Percentiles rank a stretch among this genome's conserved stretches.
Evolutionary conservation across 1,140 invertebrate genomes (phyloP).

Genomic region (Penaeus indicus): DNA sequence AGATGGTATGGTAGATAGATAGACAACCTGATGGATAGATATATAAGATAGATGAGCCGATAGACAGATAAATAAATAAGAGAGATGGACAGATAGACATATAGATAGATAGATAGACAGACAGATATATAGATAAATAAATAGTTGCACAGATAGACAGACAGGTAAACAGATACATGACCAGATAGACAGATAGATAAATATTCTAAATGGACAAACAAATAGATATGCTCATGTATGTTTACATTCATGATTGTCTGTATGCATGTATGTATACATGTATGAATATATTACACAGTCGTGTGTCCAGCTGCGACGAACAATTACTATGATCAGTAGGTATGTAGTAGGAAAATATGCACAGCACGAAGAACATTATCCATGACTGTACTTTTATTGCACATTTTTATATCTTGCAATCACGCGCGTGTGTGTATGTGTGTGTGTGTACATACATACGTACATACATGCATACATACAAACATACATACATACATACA

Average conservation of each 20-base stretch:
- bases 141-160: conserved; percentile 15
- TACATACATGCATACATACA: not conserved
- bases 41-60: too few relatives aligned
- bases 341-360: too few relatives aligned
- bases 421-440: too few relatives aligned
- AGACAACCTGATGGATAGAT: too few relatives aligned
- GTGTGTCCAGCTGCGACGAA: not conserved
- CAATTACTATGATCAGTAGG: too few relatives aligned
- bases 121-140: not conserved
- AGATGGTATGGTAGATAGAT: too few relatives aligned
- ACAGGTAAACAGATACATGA: not conserved
- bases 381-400: too few relatives aligned
- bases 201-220: not conserved
- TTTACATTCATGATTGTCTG: not conserved
- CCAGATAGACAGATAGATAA: not conserved
- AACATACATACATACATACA: conserved; percentile 7
- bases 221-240: not conserved
- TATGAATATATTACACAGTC: conserved; percentile 11
- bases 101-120: not conserved
- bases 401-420: too few relatives aligned
- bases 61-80: too few relatives aligned
- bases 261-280: not conserved
- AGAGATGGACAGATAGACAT: not conserved
- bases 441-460: too few relatives aligned
- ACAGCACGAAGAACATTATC: too few relatives aligned